These are phyloP conservation scores for Labeo rohita DNA, from an alignment of 2,113 vertebrate species.

Conservation along the genomic window DNA sequence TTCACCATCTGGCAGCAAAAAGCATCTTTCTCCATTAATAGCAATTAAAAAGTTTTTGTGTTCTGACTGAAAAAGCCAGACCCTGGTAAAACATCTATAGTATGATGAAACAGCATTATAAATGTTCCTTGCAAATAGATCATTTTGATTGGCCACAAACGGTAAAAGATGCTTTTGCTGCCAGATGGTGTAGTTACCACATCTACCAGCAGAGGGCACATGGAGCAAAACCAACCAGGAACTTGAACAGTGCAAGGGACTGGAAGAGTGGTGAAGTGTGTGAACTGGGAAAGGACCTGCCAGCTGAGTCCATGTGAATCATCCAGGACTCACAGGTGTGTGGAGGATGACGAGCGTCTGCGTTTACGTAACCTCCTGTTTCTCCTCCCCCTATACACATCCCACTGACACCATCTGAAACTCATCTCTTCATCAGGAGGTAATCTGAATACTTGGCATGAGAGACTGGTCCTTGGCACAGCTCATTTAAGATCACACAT, in stretches of 20 bases:
- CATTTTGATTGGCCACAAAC: not conserved
- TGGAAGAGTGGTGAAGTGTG: not conserved
- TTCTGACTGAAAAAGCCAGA: not conserved
- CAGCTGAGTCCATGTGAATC: slow-evolving; percentile 32
- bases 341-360: not conserved
- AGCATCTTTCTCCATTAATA: not conserved
- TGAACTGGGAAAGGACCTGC: not conserved
- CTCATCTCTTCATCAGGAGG: not conserved
- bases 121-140: not conserved
- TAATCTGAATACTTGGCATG: not conserved
- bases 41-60: not conserved
- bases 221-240: not conserved
- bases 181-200: not conserved
- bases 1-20: not conserved
- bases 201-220: not conserved
- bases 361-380: slow-evolving; percentile 27
- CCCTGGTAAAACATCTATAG: not conserved
- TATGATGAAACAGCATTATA: not conserved
- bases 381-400: not conserved
- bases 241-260: not conserved
- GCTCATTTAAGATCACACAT: not conserved
- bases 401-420: not conserved
- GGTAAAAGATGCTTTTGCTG: not conserved
- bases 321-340: not conserved
- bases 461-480: not conserved